Conservation (phyloP, 2,113 vertebrate species). For the Paedocypris sp. region DNA sequence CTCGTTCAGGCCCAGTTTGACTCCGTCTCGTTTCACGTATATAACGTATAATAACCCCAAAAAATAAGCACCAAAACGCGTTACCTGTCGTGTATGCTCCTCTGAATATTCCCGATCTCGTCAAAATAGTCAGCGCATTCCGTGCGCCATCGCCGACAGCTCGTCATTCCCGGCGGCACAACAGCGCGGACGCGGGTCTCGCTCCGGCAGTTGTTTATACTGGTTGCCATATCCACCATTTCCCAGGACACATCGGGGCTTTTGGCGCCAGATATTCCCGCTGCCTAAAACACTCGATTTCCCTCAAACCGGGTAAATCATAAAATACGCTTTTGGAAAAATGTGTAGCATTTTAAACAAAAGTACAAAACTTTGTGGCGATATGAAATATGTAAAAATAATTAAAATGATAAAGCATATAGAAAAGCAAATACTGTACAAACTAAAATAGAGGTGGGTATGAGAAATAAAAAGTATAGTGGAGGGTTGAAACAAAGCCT, state of each 20-base stretch:
- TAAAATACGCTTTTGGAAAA: no score
- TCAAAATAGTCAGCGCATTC: slow-evolving; percentile 47
- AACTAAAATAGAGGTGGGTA: no score
- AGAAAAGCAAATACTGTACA: no score
- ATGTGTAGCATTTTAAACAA: no score
- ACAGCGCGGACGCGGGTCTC: no score
- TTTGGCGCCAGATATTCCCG: no score
- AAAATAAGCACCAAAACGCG: neutral
- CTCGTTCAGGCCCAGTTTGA: neutral
- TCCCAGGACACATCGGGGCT: slow-evolving; percentile 49
- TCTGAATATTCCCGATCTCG: slow-evolving; percentile 46
- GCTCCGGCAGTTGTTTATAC: slow-evolving; percentile 54
- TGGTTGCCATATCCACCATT: slow-evolving; percentile 56
- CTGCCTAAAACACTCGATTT: neutral
- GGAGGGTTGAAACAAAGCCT: no score
- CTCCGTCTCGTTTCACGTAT: neutral
- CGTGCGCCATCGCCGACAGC: slow-evolving; percentile 24
- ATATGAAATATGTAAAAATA: no score
- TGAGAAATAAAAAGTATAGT: no score
- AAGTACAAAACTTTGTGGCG: no score
- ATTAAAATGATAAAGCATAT: neutral
- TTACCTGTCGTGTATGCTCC: slow-evolving; percentile 49
- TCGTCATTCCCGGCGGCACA: neutral
- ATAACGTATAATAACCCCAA: neutral
- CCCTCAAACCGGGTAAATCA: neutral